These are phyloP conservation scores for Pteropus rufus DNA, from an alignment of 2,797 vertebrate genomes.

Conservation along the genomic window DNA sequence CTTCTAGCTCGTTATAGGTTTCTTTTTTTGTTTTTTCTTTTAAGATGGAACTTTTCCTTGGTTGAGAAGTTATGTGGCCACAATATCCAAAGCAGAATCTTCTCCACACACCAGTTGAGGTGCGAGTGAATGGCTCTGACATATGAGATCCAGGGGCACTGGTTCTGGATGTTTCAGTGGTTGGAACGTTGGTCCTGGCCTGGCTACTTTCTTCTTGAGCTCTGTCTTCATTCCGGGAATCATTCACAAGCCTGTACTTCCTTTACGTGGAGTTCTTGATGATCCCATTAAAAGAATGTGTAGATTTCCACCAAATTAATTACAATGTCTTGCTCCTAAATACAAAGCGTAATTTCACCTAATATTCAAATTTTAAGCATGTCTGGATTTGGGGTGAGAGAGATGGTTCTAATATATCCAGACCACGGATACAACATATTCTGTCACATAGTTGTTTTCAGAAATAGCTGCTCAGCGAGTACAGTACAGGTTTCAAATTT, in stretches of 20 bases:
- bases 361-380: neutral
- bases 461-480: neutral
- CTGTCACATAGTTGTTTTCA: neutral
- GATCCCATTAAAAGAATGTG: neutral
- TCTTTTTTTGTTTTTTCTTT: neutral
- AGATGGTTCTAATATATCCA: neutral
- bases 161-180: neutral
- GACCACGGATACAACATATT: neutral
- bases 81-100: neutral
- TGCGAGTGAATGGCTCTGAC: neutral
- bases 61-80: neutral
- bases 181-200: neutral
- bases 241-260: fast-evolving
- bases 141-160: neutral
- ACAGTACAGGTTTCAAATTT: neutral
- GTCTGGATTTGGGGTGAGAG: neutral
- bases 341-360: neutral
- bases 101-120: neutral
- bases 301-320: neutral
- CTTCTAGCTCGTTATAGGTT: neutral
- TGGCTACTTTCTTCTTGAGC: neutral
- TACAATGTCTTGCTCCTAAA: neutral
- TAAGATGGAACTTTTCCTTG: neutral
- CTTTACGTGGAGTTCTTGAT: neutral
- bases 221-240: neutral